These are phyloP conservation scores for Stichodactyla mertensii DNA, from an alignment of 64 coral and sea anemone species.

Conservation along the genomic window DNA sequence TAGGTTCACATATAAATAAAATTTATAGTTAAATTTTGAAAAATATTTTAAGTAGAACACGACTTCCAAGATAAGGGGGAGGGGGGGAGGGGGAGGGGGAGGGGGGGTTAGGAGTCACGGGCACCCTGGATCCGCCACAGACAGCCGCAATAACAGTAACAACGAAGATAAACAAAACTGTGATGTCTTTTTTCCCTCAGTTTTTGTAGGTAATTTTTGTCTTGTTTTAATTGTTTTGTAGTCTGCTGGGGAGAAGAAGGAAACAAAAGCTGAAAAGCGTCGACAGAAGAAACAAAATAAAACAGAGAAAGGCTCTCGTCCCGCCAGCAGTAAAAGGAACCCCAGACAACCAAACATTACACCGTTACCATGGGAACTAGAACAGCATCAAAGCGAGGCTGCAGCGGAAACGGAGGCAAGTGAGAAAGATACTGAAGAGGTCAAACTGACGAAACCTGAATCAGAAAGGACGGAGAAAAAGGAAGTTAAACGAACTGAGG, in stretches of 20 bases:
- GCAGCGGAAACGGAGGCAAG: background rate
- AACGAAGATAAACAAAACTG: too few relatives aligned
- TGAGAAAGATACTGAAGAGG: background rate
- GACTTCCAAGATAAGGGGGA: too few relatives aligned
- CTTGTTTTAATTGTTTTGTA: background rate
- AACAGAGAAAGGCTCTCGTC: slow-evolving; percentile 23
- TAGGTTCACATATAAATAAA: too few relatives aligned
- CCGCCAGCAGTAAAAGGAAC: slow-evolving; percentile 39
- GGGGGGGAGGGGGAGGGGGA: too few relatives aligned
- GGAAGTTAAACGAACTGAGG: background rate
- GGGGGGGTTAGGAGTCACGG: too few relatives aligned
- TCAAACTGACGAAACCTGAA: background rate
- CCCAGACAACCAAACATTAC: slow-evolving; percentile 2
- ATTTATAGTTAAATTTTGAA: too few relatives aligned
- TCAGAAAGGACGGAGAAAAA: background rate
- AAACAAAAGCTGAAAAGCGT: slow-evolving; percentile 73
- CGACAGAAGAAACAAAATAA: slow-evolving; percentile 65
- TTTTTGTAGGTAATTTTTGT: too few relatives aligned
- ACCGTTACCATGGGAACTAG: slow-evolving; percentile 28
- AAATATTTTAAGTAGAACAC: too few relatives aligned
- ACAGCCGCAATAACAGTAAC: too few relatives aligned
- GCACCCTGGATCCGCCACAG: too few relatives aligned
- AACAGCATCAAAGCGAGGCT: background rate
- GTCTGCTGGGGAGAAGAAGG: slow-evolving; percentile 84
- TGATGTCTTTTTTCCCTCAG: too few relatives aligned